phyloP scores from a whole-genome alignment of 2,113 vertebrate genomes.

The Gasterosteus aculeatus region DNA sequence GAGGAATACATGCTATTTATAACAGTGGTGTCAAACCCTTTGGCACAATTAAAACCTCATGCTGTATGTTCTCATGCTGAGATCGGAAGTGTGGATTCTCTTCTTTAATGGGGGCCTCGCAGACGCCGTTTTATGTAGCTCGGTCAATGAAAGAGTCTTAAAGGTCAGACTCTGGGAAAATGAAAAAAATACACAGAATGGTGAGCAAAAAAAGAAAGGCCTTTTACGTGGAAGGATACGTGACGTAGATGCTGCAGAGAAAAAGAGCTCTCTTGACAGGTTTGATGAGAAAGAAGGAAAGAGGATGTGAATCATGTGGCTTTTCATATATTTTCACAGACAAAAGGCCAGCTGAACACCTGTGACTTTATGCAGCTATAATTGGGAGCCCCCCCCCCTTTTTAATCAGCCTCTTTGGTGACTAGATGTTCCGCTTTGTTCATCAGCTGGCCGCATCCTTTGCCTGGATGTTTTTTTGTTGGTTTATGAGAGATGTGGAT shows the following conservation, averaged over 20 bases:
- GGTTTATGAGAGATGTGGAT: neutral
- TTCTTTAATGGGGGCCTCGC: neutral
- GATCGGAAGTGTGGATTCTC: neutral
- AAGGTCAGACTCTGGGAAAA: conserved; percentile 30
- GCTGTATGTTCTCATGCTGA: conserved; percentile 1
- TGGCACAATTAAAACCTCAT: neutral
- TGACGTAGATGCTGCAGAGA: neutral
- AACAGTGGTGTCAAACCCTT: neutral
- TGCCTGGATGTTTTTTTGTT: neutral
- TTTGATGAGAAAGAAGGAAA: neutral
- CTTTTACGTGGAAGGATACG: neutral
- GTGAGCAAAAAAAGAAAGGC: neutral
- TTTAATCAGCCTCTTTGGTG: neutral
- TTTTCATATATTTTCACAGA: neutral
- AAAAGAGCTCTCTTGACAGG: neutral
- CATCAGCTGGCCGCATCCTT: neutral
- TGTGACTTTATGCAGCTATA: neutral
- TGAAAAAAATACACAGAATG: neutral
- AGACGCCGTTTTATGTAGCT: neutral
- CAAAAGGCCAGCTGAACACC: conserved; percentile 4
- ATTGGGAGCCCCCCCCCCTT: neutral
- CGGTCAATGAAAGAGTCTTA: conserved; percentile 5
- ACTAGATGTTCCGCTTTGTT: neutral
- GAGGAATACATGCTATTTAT: neutral
- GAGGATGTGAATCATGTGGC: neutral